These are phyloP conservation scores for Micrasema minimum DNA, from an alignment of 1,140 invertebrate species.

Conservation along the genomic window DNA sequence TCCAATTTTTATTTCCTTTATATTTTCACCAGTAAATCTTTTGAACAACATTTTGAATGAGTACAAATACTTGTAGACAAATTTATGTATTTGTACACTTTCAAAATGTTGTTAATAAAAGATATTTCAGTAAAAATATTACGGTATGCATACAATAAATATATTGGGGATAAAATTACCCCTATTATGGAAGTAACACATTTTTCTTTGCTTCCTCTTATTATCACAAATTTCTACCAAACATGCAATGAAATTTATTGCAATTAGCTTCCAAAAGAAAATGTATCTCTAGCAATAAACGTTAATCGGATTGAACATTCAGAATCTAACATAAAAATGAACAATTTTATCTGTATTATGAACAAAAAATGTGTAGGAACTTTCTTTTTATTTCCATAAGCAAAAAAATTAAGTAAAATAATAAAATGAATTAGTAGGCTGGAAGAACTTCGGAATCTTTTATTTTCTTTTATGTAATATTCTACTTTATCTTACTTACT, in stretches of 20 bases:
- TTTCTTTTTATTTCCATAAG: too few species aligned
- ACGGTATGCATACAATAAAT: not conserved
- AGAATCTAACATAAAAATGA: too few species aligned
- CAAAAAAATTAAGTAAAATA: too few species aligned
- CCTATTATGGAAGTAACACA: not conserved
- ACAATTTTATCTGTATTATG: too few species aligned
- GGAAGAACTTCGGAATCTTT: too few species aligned
- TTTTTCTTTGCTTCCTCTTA: not conserved
- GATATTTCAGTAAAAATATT: not conserved
- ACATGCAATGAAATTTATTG: slow-evolving; percentile 30
- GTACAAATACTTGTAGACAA: not conserved
- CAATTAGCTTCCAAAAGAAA: not conserved
- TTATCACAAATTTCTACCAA: not conserved
- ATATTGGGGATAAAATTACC: not conserved
- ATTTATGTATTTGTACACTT: not conserved
- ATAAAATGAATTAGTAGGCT: too few species aligned
- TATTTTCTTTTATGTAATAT: too few species aligned
- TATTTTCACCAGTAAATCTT: too few species aligned
- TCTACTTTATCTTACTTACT: too few species aligned
- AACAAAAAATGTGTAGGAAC: too few species aligned
- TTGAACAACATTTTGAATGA: too few species aligned
- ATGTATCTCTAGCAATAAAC: slow-evolving; percentile 3
- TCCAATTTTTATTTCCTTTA: too few species aligned
- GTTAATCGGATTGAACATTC: not conserved
- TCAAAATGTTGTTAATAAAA: not conserved